These are phyloP conservation scores for Drosophila erecta DNA, from an alignment of 1,140 invertebrate genomes.

Conservation along the genomic window DNA sequence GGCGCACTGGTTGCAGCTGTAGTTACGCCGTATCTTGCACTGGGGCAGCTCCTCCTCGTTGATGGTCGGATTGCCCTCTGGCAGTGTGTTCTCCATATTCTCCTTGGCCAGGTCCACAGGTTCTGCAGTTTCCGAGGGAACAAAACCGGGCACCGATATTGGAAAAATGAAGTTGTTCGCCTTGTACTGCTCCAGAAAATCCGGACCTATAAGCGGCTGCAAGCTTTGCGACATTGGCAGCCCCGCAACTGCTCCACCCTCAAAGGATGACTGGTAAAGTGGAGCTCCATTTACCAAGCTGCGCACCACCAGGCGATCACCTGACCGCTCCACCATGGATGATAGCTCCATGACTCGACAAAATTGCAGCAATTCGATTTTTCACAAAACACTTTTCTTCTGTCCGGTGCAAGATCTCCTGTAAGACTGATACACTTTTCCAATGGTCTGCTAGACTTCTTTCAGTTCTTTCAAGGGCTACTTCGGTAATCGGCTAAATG, in stretches of 20 bases:
- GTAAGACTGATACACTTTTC: conserved; percentile 3
- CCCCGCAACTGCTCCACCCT: conserved; percentile 3
- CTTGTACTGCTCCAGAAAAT: conserved; percentile 30
- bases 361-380: neutral
- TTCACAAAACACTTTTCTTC: neutral
- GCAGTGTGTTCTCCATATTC: neutral
- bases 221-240: neutral
- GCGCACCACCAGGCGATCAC: conserved; percentile 86
- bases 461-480: conserved; percentile 40
- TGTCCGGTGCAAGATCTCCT: neutral
- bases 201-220: conserved; percentile 5
- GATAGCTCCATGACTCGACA: conserved; percentile 85
- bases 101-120: neutral
- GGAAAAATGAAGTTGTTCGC: conserved; percentile 8
- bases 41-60: conserved; percentile 88
- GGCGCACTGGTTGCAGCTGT: conserved; percentile 90
- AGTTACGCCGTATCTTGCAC: conserved; percentile 91
- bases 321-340: conserved; percentile 87
- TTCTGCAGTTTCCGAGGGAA: neutral
- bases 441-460: neutral
- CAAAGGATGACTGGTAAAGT: conserved; percentile 32
- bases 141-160: neutral
- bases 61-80: neutral
- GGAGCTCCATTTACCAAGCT: conserved; percentile 86
- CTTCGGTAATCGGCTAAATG: conserved; percentile 26